Evolutionary conservation across 1,140 invertebrate genomes (phyloP).

Genomic region (Littorina saxatilis): DNA sequence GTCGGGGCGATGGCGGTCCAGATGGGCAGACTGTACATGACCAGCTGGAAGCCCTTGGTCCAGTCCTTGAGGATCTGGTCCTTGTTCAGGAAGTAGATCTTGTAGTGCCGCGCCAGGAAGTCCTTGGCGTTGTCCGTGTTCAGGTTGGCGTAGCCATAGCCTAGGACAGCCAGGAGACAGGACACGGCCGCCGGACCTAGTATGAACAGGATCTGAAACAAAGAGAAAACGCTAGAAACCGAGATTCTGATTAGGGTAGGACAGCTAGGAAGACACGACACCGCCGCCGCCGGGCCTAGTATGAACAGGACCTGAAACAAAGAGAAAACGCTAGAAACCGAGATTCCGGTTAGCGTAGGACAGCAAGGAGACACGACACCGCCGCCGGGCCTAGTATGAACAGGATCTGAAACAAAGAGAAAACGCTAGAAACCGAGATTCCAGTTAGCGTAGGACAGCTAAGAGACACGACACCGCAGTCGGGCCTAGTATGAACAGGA

Average conservation of each 20-base stretch:
- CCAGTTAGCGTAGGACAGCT: too few relatives aligned
- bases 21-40: conserved; percentile 47
- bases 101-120: conserved; percentile 55
- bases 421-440: too few relatives aligned
- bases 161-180: conserved; percentile 62
- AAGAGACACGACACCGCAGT: too few relatives aligned
- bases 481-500: too few relatives aligned
- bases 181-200: conserved; percentile 62
- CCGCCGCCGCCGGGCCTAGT: too few relatives aligned
- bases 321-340: too few relatives aligned
- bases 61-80: conserved; percentile 34
- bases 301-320: too few relatives aligned
- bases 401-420: conserved; percentile 59
- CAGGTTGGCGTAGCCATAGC: conserved; percentile 63
- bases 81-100: conserved; percentile 9
- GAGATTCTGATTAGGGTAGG: too few relatives aligned
- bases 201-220: conserved; percentile 64
- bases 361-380: conserved; percentile 58
- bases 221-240: too few relatives aligned
- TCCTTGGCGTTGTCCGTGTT: conserved; percentile 49
- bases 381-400: conserved; percentile 65
- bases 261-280: too few relatives aligned
- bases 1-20: conserved; percentile 52
- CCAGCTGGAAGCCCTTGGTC: conserved; percentile 42
- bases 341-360: conserved; percentile 66